phyloP scores from a whole-genome alignment of 2,888 invertebrate genomes.

The Drosophila nigritarsus region DNA sequence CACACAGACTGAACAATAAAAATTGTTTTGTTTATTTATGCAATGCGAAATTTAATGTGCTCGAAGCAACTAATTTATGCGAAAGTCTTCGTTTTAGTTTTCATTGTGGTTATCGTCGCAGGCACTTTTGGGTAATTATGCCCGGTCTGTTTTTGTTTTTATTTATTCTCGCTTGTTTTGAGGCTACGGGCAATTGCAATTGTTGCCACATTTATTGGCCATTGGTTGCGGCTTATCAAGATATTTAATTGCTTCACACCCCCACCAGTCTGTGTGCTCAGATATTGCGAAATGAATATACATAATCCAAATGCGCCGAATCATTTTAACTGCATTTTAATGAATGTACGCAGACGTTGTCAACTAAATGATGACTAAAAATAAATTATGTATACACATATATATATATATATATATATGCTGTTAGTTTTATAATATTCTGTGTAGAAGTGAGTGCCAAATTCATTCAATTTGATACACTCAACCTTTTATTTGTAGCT shows the following conservation, averaged over 20 bases:
- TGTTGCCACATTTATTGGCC: slow-evolving; percentile 56
- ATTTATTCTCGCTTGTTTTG: slow-evolving; percentile 41
- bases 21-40: slow-evolving; percentile 64
- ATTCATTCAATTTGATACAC: slow-evolving; percentile 21
- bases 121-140: slow-evolving; percentile 55
- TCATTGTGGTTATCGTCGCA: slow-evolving; percentile 45
- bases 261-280: not conserved
- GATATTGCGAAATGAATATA: not conserved
- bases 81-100: slow-evolving; percentile 51
- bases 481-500: slow-evolving; percentile 13
- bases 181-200: slow-evolving; percentile 50
- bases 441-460: slow-evolving; percentile 51
- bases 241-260: slow-evolving; percentile 47
- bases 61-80: slow-evolving; percentile 57
- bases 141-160: slow-evolving; percentile 11
- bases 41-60: slow-evolving; percentile 62
- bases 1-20: slow-evolving; percentile 63
- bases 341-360: slow-evolving; percentile 32
- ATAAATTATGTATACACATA: slow-evolving; percentile 50
- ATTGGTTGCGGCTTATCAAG: slow-evolving; percentile 53
- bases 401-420: not conserved
- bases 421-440: not conserved
- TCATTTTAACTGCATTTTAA: slow-evolving; percentile 51
- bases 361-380: slow-evolving; percentile 49
- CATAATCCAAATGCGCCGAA: not conserved